Base-by-base conservation (phyloP, 1,140 invertebrate genomes). In the Tribolium madens region DNA sequence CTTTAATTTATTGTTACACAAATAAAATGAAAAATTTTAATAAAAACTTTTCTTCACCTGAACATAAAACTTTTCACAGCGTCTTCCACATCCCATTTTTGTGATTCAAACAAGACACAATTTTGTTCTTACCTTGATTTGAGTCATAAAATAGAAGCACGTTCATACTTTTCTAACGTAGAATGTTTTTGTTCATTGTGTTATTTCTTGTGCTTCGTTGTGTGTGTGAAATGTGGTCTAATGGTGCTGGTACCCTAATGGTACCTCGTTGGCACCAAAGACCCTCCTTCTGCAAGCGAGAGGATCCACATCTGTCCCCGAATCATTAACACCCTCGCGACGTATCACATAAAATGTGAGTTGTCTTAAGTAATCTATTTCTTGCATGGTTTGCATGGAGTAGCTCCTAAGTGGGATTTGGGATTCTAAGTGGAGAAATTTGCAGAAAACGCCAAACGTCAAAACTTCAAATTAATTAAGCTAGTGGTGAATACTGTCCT, bases 261-360 rank as follows among this genome's bases (percentile, higher is more conserved):
- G 57, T 64, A 64, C 57, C 57, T 64, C 26, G 21, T 64, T 64
- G 57, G 57, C 57, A 64, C 57, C 71, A 73, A 81, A 83, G 81
- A 79, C 79, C 79, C 52, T 78, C 78, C 71, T 82, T 83, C 81
- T 82, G 72, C 81, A 81, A 76, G 73, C 79, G 79, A 83, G 81
- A 77, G 78, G 79, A 76, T 78, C 83, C 26, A 77, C 76, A 50
- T 78, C 53, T 78, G 68, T 69, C 80, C 68, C 75, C 57, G 80
- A 80, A 78, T 52, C 76, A 50, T 75, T 81, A 77, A 80, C 76
- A 48, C 68, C 79, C 42, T 70, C 79, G 69, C 78, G 83, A 76
- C 79, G 80, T 69, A 76, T 81, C 48, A 79, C 78, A 68, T 78
- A 53, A 79, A 76, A 71, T 81, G 80, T 81, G 78, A 81, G 80